Evolutionary conservation across 1,140 invertebrate genomes (phyloP), one percentile per base, ranked within the genome.

Genomic region (Hycleus cichorii): DNA sequence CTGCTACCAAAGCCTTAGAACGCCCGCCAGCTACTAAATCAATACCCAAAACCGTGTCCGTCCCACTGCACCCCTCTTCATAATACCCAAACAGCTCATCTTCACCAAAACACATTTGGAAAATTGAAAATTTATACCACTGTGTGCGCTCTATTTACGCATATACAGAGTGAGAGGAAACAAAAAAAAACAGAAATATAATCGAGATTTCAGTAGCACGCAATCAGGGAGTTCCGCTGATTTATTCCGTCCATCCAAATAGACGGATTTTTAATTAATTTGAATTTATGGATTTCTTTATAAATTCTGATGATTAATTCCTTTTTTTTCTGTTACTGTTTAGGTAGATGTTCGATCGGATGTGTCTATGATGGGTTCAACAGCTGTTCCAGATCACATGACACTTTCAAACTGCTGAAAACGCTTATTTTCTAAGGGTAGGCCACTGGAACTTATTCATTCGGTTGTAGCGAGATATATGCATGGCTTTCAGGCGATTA

Each of bases 1-100:
- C 70, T 66, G 67, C 64, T 68, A 65, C 68, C 70, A 68, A 69
- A 65, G 66, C 67, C 67, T 68, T 69, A 69, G 67, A 65, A 65
- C 65, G 67, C 66, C 69, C 66, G 66, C 68, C 62, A 71, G 69
- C 70, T 72, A 71, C 69, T 72, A 72, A 72, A 72, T 72, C 71
- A 72, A 72, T 72, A 72, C 71, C 64, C 60, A 63, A 63, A 62
- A 62, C 51, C 47, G 59, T 47, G 57, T 59, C 58, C 64, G 59
- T 49, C 32, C 58, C 51, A 52, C 53, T 59, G 59, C 54, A 59
- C 53, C 62, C 59, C 57, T 54, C 59, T 59, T 58, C 42, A 49
- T 59, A 66, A 65, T 57, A 52, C 59, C 57, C 57, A 51, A 8
- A 58, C 27, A 52, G 59, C 64, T 69, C 65, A 69, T 71, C 67